These are phyloP conservation scores for Solea senegalensis DNA, from an alignment of 2,113 vertebrate species.

Conservation along the genomic window DNA sequence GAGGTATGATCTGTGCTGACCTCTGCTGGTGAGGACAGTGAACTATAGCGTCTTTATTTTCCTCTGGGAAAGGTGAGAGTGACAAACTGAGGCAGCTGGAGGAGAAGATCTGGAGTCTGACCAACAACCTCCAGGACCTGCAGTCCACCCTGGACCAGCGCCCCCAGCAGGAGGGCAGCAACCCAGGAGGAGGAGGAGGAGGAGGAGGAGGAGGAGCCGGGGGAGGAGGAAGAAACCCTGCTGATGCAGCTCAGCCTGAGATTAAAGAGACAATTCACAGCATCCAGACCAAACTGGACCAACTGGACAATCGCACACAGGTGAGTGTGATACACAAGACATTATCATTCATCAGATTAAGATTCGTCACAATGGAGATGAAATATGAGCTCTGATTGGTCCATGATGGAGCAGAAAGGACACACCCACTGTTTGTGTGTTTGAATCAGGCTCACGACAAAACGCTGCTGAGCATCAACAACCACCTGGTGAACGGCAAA, in stretches of 20 bases:
- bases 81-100: slow-evolving; percentile 88
- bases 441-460: slow-evolving; percentile 81
- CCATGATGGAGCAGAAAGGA: too few species aligned
- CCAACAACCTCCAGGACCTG: slow-evolving; percentile 85
- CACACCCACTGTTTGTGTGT: not conserved
- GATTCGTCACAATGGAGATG: too few species aligned
- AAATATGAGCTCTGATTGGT: too few species aligned
- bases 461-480: slow-evolving; percentile 85
- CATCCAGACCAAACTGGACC: slow-evolving; percentile 90
- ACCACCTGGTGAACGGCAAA: slow-evolving; percentile 81
- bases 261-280: slow-evolving; percentile 89
- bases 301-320: slow-evolving; percentile 88
- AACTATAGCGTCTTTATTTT: not conserved
- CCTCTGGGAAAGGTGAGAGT: slow-evolving; percentile 72
- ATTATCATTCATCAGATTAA: too few species aligned
- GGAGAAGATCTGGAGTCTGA: slow-evolving; percentile 87
- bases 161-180: slow-evolving; percentile 73
- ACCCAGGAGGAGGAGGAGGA: not conserved
- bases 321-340: slow-evolving; percentile 14
- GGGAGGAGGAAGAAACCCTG: slow-evolving; percentile 79
- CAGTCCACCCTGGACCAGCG: slow-evolving; percentile 80
- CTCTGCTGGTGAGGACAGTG: not conserved
- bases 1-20: not conserved
- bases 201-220: slow-evolving; percentile 5
- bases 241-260: slow-evolving; percentile 86